Base-by-base conservation (phyloP, 2,113 vertebrate species). In the Caracal caracal region DNA sequence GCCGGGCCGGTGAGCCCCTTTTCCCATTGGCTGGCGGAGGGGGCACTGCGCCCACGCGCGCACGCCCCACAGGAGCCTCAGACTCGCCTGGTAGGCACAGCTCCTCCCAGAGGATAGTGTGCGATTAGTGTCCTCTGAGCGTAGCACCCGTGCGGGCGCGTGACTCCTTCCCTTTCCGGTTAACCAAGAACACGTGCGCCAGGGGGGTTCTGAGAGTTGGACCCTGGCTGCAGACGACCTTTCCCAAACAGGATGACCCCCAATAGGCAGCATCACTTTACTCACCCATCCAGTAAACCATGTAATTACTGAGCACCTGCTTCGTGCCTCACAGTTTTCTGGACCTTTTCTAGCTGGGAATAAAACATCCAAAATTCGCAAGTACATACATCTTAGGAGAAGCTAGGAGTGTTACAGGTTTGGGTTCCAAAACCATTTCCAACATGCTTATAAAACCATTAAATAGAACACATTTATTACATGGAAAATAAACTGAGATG, bases 391-490 rank as follows among this genome's bases (percentile, higher is more conserved):
- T 76, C 35, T 90, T 75, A 78, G 79, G 35, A 88, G 49, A 63
- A 86, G 47, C 9, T 81, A 75, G 76, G 12, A 43, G 35, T 82
- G 22, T 90, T 78, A n/a, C 4, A 83, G 56, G 35, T 37, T 93
- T 95, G 26, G 4, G 10, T 65, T 90, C 81, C 63, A 56, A 88
- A 91, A 49, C 28, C 70, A 75, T 80, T 89, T 71, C 59, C 66
- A 85, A 85, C n/a, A 80, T 75, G 56, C 6, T 53, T 43, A 79
- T 30, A 88, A 82, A 90, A 79, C 15, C 68, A 87, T 70, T 15
- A 78, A 88, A 71, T 49, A 90, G 43, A 93, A 96, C 43, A 83
- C 22, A 61, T 47, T 83, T 56, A 68, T 22, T 80, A 35, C 33
- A 40, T 30, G 5, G 80, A 89, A 76, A 49, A 75, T 47, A 93